Evolutionary conservation across 1,140 invertebrate genomes (phyloP).

Genomic region (Psilanteris sp.): DNA sequence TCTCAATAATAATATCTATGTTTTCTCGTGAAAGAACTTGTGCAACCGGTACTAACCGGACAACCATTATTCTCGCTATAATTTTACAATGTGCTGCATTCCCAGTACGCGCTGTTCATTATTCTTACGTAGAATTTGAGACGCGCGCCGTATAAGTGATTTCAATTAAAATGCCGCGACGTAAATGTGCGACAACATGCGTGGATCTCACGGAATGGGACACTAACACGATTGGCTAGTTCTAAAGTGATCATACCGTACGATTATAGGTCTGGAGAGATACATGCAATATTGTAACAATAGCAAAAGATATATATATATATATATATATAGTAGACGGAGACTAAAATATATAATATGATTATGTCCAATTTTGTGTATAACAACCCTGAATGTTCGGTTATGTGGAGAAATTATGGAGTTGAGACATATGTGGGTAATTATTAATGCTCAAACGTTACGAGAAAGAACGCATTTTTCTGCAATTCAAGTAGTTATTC

Average conservation of each 20-base stretch:
- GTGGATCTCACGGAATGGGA: constrained; percentile 20
- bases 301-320: too few relatives aligned
- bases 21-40: constrained; percentile 30
- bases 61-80: constrained; percentile 10
- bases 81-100: constrained; percentile 24
- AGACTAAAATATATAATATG: too few relatives aligned
- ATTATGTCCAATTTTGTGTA: too few relatives aligned
- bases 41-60: constrained; percentile 30
- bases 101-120: constrained; percentile 17
- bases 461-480: too few relatives aligned
- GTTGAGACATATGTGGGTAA: too few relatives aligned
- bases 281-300: background rate
- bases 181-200: constrained; percentile 14
- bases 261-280: constrained; percentile 10
- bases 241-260: constrained; percentile 5
- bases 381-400: too few relatives aligned
- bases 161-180: constrained; percentile 43
- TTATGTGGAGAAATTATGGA: too few relatives aligned
- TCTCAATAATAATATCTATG: constrained; percentile 9
- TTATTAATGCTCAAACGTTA: too few relatives aligned
- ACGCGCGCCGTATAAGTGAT: constrained; percentile 10
- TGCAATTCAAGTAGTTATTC: too few relatives aligned
- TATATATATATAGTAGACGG: too few relatives aligned
- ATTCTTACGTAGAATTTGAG: constrained; percentile 31
- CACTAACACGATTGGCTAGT: constrained; percentile 22